These are phyloP conservation scores for Brienomyrus brachyistius DNA, from an alignment of 2,113 vertebrate genomes.

Conservation along the genomic window DNA sequence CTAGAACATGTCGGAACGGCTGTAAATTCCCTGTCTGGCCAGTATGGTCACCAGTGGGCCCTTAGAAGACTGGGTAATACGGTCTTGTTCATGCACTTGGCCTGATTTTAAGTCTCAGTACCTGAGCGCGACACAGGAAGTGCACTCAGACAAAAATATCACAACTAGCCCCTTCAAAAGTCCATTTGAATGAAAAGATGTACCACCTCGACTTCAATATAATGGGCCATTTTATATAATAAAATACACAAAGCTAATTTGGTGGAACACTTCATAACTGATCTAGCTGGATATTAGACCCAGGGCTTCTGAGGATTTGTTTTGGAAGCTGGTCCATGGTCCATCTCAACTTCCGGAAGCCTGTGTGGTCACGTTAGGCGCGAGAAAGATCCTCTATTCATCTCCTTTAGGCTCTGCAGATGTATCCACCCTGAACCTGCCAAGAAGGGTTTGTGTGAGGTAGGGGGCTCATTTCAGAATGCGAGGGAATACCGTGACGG, in stretches of 20 bases:
- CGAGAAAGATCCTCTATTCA: not conserved
- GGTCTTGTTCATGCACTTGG: not conserved
- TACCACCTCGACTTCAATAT: not conserved
- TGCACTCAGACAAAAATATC: not conserved
- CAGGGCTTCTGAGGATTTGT: not conserved
- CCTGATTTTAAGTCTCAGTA: not conserved
- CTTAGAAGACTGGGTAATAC: not conserved
- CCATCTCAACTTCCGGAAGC: not conserved
- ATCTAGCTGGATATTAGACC: not conserved
- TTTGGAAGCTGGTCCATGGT: not conserved
- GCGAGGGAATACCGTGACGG: not conserved
- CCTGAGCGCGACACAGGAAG: not conserved
- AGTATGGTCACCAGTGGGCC: not conserved
- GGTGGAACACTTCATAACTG: not conserved
- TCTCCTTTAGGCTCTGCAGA: not conserved
- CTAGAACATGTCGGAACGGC: not conserved
- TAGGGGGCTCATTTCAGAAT: not conserved
- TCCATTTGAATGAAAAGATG: not conserved
- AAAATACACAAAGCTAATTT: not conserved
- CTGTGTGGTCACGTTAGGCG: not conserved
- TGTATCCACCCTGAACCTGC: not conserved
- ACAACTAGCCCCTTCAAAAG: not conserved
- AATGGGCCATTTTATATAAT: not conserved
- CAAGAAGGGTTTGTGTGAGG: not conserved
- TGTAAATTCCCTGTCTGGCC: not conserved